Evolutionary conservation across 2,797 vertebrate species (phyloP).

Genomic region (Paguma larvata): DNA sequence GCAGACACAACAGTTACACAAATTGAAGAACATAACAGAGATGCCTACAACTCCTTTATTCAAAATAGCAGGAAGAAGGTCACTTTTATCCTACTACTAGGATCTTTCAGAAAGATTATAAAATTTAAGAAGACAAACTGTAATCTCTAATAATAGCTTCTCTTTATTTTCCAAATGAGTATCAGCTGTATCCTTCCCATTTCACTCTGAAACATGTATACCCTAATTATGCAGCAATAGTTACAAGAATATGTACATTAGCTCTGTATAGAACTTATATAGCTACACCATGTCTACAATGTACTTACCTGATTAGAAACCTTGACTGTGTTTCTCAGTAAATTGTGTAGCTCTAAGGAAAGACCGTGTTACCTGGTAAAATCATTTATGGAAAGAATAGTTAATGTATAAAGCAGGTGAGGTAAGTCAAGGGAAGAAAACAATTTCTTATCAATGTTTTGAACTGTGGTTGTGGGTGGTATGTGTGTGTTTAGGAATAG

Average conservation of each 20-base stretch:
- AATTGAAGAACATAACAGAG: neutral
- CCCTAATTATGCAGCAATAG: neutral
- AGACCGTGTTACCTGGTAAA: neutral
- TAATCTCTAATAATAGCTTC: slow-evolving; percentile 73
- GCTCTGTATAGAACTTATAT: neutral
- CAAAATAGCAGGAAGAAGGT: slow-evolving; percentile 27
- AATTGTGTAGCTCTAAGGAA: neutral
- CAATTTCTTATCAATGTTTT: neutral
- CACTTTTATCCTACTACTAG: neutral
- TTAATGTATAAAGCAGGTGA: slow-evolving; percentile 26
- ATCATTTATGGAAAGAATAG: neutral
- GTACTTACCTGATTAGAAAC: neutral
- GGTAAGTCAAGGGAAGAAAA: neutral
- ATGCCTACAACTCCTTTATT: neutral
- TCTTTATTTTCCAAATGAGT: slow-evolving; percentile 74
- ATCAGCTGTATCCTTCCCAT: slow-evolving; percentile 51
- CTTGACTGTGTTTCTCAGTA: neutral
- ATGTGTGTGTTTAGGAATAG: neutral
- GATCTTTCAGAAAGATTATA: slow-evolving; percentile 55
- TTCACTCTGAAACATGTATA: neutral
- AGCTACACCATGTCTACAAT: neutral
- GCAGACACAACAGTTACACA: slow-evolving; percentile 6
- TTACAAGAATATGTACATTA: neutral
- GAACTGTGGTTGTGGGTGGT: neutral
- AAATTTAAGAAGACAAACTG: slow-evolving; percentile 65